A percentile compares a stretch with the other conserved stretches of the same genome.
phyloP scores from a whole-genome alignment of 1,140 invertebrate species.

The Propsilocerus akamusi region DNA sequence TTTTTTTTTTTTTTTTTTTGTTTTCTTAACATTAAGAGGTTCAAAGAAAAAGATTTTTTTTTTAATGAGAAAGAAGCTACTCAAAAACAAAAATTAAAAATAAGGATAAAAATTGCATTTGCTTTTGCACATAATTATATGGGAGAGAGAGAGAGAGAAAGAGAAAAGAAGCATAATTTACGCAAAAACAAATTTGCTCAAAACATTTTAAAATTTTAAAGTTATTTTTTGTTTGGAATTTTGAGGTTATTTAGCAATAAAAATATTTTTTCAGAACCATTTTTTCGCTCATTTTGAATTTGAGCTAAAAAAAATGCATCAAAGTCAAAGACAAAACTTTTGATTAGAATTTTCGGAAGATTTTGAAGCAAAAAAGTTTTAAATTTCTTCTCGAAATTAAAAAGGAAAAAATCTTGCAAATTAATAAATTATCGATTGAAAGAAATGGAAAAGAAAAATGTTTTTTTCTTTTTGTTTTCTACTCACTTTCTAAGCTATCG shows the following conservation, averaged over 20 bases:
- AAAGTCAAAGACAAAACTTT: not conserved
- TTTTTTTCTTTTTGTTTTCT: too few species aligned
- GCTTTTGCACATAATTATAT: too few species aligned
- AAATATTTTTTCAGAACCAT: too few species aligned
- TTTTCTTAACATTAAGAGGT: not conserved
- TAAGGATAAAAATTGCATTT: not conserved
- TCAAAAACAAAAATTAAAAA: not conserved
- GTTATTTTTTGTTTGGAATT: too few species aligned
- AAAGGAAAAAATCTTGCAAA: not conserved
- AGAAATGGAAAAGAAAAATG: not conserved
- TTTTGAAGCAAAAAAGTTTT: constrained; percentile 1
- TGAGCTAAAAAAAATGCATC: not conserved
- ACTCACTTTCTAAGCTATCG: constrained; percentile 32
- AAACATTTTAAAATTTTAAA: too few species aligned
- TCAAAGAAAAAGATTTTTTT: not conserved
- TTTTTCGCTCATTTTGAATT: too few species aligned
- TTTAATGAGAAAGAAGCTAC: not conserved
- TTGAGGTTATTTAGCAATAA: too few species aligned
- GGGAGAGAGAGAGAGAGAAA: too few species aligned
- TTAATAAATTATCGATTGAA: not conserved
- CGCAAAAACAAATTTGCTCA: too few species aligned
- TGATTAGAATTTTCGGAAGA: not conserved
- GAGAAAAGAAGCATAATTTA: too few species aligned
- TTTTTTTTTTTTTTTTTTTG: not conserved
- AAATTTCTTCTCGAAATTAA: not conserved